Percentiles rank a stretch among this genome's conserved stretches.
Evolutionary conservation across 2,113 vertebrate species (phyloP).

Genomic region (Mola mola): DNA sequence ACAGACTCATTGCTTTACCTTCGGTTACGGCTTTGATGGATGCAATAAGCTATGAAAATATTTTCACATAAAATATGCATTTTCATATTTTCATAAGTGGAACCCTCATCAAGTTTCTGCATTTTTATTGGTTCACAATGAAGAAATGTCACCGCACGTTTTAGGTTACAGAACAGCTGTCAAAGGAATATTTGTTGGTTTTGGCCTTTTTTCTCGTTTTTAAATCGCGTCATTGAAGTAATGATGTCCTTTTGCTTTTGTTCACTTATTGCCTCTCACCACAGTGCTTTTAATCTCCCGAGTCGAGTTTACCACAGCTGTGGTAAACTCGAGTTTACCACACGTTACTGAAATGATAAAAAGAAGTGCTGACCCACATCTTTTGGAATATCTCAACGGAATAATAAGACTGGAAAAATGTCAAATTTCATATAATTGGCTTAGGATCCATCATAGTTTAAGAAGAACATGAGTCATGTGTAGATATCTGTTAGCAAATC

Average conservation of each 20-base stretch:
- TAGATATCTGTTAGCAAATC: too few species aligned
- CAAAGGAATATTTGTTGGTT: slow-evolving; percentile 39
- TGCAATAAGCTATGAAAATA: slow-evolving; percentile 25
- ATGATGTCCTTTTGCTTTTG: slow-evolving; percentile 61
- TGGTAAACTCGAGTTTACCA: too few species aligned
- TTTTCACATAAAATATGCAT: slow-evolving; percentile 29
- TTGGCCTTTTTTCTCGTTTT: slow-evolving; percentile 49
- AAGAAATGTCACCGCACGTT: slow-evolving; percentile 28
- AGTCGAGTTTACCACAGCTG: too few species aligned
- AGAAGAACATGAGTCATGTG: too few species aligned
- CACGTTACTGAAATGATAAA: too few species aligned
- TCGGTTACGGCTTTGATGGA: slow-evolving; percentile 10
- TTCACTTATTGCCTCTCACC: slow-evolving; percentile 42
- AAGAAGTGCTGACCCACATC: too few species aligned
- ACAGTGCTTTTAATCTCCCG: too few species aligned
- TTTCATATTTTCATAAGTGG: slow-evolving; percentile 24
- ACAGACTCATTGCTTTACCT: slow-evolving; percentile 8
- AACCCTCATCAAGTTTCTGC: slow-evolving; percentile 31
- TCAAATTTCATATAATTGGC: too few species aligned
- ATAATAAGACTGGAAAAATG: too few species aligned
- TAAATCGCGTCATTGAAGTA: slow-evolving; percentile 26
- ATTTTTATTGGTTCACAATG: slow-evolving; percentile 32
- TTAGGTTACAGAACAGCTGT: slow-evolving; percentile 3
- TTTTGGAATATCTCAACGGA: too few species aligned
- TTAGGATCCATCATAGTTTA: too few species aligned